These are phyloP conservation scores for Leptoteleia sp. DNA, from an alignment of 1,140 invertebrate species.

Conservation along the genomic window DNA sequence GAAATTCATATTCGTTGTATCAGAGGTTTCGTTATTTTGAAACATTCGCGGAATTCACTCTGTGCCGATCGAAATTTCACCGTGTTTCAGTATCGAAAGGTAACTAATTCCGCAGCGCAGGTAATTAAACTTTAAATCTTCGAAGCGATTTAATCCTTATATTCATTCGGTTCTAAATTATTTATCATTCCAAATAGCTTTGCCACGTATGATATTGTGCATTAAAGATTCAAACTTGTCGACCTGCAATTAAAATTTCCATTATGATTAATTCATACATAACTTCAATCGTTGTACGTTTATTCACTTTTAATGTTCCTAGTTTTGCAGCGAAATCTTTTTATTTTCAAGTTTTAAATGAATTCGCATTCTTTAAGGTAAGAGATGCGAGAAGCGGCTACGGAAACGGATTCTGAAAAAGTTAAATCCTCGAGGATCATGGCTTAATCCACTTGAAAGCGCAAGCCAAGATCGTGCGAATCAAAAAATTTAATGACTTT, in stretches of 20 bases:
- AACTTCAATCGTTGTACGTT: background rate
- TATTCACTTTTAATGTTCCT: background rate
- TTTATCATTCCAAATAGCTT: too few species aligned
- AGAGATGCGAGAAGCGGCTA: too few species aligned
- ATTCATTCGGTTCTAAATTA: constrained; percentile 4
- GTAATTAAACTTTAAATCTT: constrained; percentile 7
- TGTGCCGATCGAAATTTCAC: background rate
- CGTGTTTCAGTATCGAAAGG: background rate
- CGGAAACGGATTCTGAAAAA: constrained; percentile 4
- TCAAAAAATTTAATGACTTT: too few species aligned
- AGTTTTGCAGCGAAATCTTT: too few species aligned
- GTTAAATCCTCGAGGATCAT: constrained; percentile 1
- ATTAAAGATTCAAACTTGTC: too few species aligned
- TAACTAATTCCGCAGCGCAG: background rate
- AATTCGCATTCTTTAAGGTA: background rate
- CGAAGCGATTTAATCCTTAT: background rate
- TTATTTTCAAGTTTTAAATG: background rate
- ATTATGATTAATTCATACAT: too few species aligned
- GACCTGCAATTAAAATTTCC: too few species aligned
- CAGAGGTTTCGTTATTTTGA: background rate
- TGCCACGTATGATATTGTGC: too few species aligned
- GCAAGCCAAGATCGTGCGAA: too few species aligned
- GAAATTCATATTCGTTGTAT: too few species aligned
- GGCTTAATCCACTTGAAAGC: background rate
- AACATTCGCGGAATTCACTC: background rate